Conservation (phyloP, 92 coral and sea anemone genomes). For the Desmophyllum pertusum region DNA sequence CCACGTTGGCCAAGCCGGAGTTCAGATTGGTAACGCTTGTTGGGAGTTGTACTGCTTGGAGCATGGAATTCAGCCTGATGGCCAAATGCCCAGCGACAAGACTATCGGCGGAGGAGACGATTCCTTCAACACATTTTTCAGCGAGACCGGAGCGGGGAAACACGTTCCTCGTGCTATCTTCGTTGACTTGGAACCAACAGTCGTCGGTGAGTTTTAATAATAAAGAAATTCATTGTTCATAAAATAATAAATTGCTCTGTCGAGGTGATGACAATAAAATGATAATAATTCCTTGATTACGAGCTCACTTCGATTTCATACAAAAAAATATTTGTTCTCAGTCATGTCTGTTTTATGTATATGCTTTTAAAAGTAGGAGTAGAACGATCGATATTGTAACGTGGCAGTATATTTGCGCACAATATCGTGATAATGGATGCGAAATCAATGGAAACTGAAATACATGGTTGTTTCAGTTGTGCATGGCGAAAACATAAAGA, state of each 20-base stretch:
- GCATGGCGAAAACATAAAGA: too few relatives aligned
- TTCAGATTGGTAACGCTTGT: conserved; percentile 97
- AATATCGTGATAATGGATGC: background rate
- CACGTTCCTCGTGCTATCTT: conserved; percentile 96
- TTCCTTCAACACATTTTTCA: conserved; percentile 94
- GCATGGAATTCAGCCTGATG: conserved; percentile 93
- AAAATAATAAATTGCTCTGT: background rate
- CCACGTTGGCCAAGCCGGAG: conserved; percentile 97
- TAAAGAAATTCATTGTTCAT: too few relatives aligned
- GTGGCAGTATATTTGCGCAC: background rate
- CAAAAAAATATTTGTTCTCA: background rate
- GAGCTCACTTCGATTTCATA: background rate
- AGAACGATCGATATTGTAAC: background rate
- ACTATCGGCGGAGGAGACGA: conserved; percentile 96
- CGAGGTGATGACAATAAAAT: background rate
- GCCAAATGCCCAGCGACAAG: too few relatives aligned
- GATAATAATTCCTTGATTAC: background rate
- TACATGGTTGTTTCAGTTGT: too few relatives aligned
- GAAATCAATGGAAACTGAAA: background rate
- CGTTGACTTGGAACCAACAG: conserved; percentile 97
- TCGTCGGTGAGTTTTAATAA: conserved; percentile 89
- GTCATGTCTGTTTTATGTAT: background rate
- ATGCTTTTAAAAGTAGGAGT: background rate
- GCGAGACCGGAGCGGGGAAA: conserved; percentile 95
- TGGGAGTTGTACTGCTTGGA: conserved; percentile 99